Conservation (phyloP, 2,797 vertebrate species). For the Rhinophrynus dorsalis region DNA sequence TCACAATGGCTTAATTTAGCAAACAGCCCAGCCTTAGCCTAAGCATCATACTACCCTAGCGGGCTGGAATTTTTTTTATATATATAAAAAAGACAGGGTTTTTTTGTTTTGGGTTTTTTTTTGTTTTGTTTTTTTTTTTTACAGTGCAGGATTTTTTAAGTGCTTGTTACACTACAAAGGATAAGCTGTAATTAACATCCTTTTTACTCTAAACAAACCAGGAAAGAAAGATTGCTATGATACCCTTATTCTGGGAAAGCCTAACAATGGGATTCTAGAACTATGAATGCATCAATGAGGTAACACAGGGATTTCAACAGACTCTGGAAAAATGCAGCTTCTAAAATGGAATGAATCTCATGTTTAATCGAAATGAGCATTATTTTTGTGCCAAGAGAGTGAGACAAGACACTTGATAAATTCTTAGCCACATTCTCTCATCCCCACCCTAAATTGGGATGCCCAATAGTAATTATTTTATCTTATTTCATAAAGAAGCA, state of each 20-base stretch:
- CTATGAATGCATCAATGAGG: slow-evolving; percentile 9
- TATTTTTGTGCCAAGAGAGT: too few relatives aligned
- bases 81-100: slow-evolving; percentile 51
- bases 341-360: too few relatives aligned
- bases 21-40: slow-evolving; percentile 87
- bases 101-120: slow-evolving; percentile 33
- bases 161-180: slow-evolving; percentile 61
- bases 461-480: too few relatives aligned
- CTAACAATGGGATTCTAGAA: slow-evolving; percentile 54
- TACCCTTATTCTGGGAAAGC: slow-evolving; percentile 51
- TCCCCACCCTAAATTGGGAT: too few relatives aligned
- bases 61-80: slow-evolving; percentile 68
- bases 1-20: slow-evolving; percentile 99
- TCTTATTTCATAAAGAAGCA: too few relatives aligned
- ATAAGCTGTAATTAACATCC: slow-evolving; percentile 60
- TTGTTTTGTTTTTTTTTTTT: slow-evolving; percentile 46
- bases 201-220: slow-evolving; percentile 55
- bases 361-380: too few relatives aligned
- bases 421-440: too few relatives aligned
- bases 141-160: slow-evolving; percentile 58
- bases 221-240: slow-evolving; percentile 57
- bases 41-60: slow-evolving; percentile 72
- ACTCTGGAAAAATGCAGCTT: too few relatives aligned
- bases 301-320: too few relatives aligned
- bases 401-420: too few relatives aligned